Evolutionary conservation across 2,888 invertebrate genomes (phyloP), one percentile per base, ranked within the genome.

Genomic region (Hirudinaria manillensis): DNA sequence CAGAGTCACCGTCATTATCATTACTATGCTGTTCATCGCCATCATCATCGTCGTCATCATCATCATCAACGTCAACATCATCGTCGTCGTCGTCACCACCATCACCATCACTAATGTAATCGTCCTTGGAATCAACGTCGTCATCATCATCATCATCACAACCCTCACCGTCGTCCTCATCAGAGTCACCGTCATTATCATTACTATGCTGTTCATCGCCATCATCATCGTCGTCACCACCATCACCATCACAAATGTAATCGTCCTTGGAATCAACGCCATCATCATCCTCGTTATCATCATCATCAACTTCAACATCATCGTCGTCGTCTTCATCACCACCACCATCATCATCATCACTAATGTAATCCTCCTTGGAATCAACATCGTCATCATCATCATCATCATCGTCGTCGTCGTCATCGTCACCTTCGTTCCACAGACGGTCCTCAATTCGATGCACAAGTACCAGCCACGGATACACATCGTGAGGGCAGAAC

Each of bases 401-500:
- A 61, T 61, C 61, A 61, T 6, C 61, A 29, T 61, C 61, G 19
- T 61, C 61, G n/a, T 61, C 61, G 24, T 61, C 61, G n/a, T 61
- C 61, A 16, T 61, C 24, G 13, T 61, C 61, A 36, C 34, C 32
- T 34, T 68, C 68, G 2, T 1, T 16, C 38, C 27, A 10, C 73
- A 73, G 73, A 73, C 73, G 19, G 73, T 73, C 1, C 45, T 73
- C 0, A 73, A 73, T 65, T 73, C 73, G 16, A 73, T 73, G 73
- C 73, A 73, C 73, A 73, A 73, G 65, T 73, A 73, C 73, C 73
- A 73, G 73, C 73, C 73, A 16, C 73, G 73, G 13, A 56, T 73
- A 61, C 73, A 73, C 73, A 38, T 73, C 16, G 73, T 73, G 29
- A 73, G 56, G 36, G 73, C 73, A 3, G 73, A 73, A n/a, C 34